A percentile compares a stretch with the other conserved stretches of the same genome.
phyloP scores from a whole-genome alignment of 37 sponge, comb jelly and placozoan species.

The Hormiphora californensis region DNA sequence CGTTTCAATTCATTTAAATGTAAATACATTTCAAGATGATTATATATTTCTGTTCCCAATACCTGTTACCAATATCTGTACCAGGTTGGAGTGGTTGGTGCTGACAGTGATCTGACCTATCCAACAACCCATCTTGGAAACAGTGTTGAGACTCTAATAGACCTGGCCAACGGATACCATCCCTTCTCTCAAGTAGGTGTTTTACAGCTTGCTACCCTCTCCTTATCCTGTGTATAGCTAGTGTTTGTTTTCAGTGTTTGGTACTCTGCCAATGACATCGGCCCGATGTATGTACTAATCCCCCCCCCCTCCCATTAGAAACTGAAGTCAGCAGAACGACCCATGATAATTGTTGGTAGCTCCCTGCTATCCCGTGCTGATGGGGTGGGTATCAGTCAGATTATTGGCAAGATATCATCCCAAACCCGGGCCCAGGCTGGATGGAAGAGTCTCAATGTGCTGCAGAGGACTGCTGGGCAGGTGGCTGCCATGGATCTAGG shows the following conservation, averaged over 20 bases:
- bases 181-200: constrained; percentile 70
- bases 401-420: constrained; percentile 56
- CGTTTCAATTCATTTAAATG: too few relatives aligned
- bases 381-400: constrained; percentile 57
- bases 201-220: not conserved
- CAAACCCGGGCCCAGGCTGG: constrained; percentile 46
- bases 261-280: constrained; percentile 11
- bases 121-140: constrained; percentile 71
- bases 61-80: not conserved
- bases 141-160: constrained; percentile 60
- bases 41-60: not conserved
- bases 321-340: constrained; percentile 63
- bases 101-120: constrained; percentile 21
- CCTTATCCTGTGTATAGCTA: not conserved
- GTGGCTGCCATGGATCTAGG: constrained; percentile 92
- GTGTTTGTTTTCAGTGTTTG: not conserved
- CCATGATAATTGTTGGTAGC: constrained; percentile 77
- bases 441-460: constrained; percentile 75
- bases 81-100: constrained; percentile 33
- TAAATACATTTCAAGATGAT: too few relatives aligned
- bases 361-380: constrained; percentile 60
- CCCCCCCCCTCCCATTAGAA: constrained; percentile 47
- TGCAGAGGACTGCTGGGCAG: constrained; percentile 84
- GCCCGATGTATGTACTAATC: not conserved
- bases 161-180: constrained; percentile 71